Evolutionary conservation across 1,140 invertebrate genomes (phyloP).

Genomic region (Drosophila biarmipes): DNA sequence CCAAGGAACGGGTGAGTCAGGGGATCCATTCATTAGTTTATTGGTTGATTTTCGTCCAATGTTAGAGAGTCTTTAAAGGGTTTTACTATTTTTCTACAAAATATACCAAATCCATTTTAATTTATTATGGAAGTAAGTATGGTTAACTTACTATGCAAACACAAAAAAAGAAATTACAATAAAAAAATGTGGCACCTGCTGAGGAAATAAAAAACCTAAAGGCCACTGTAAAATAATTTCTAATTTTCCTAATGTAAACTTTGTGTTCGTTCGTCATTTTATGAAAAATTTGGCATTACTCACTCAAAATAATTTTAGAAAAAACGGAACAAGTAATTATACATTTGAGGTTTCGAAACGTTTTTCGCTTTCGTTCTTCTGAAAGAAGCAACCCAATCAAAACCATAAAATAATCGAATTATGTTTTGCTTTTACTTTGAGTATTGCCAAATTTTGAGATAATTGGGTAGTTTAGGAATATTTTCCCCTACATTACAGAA

Average conservation of each 20-base stretch:
- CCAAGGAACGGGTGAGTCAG: slow-evolving; percentile 83
- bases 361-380: not conserved
- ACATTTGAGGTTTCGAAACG: slow-evolving; percentile 11
- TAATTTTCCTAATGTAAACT: not conserved
- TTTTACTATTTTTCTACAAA: too few species aligned
- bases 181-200: not conserved
- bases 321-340: not conserved
- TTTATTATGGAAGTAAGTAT: too few species aligned
- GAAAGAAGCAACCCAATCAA: not conserved
- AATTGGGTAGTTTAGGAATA: not conserved
- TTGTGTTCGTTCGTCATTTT: not conserved
- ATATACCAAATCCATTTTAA: too few species aligned
- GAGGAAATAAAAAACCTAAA: not conserved
- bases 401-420: slow-evolving; percentile 6
- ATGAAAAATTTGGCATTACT: not conserved
- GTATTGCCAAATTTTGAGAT: slow-evolving; percentile 10
- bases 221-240: not conserved
- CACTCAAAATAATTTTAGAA: slow-evolving; percentile 9
- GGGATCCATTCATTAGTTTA: accelerated
- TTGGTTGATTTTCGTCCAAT: not conserved
- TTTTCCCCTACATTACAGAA: not conserved
- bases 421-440: not conserved
- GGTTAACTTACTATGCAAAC: too few species aligned
- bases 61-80: too few species aligned
- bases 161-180: too few species aligned